Base-by-base conservation (phyloP, 2,888 invertebrate genomes). In the Bombylius major region DNA sequence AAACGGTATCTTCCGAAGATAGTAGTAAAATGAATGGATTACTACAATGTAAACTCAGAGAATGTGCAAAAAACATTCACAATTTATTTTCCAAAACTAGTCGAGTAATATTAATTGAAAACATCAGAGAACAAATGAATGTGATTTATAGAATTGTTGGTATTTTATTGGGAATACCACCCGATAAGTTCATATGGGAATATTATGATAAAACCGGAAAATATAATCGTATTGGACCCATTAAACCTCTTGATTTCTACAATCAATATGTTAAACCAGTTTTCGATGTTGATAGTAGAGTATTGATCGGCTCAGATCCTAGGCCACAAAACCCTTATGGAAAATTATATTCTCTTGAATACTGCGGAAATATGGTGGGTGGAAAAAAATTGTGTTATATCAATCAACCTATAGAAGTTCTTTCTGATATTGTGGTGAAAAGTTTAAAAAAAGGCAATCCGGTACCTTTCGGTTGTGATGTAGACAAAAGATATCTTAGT, bases 351-450 rank as follows among this genome's bases (percentile, higher is more conserved):
- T 90, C 91, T 0, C 84, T 94, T 56, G 88, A 91, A 64, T 91
- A 86, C 65, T 78, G 94, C 59, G 90, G 90, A n/a, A 93, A 93
- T 73, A 83, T 92, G 62, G 83, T 89, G 4, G 90, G 87, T 33
- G 93, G 91, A 0, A 75, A 83, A 6, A 79, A 76, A 60, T 88
- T 88, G 3, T 23, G 23, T 23, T 23, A 23, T 23, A 3, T 23
- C 23, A 23, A 23, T 23, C 23, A 23, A 23, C 23, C 23, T 2
- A 23, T 23, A 23, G 23, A 23, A 23, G 23, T 23, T 23, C 23
- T 23, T 23, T 23, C 23, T 23, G 23, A 23, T 23, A 1, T 23
- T 23, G 23, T 23, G 23, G 23, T 23, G 23, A 1, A 23, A 23
- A 23, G 23, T 23, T 23, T 23, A 3, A 23, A 23, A 23, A 23